Evolutionary conservation across 2,888 invertebrate species (phyloP).

Genomic region (Eucriotettix oculatus): DNA sequence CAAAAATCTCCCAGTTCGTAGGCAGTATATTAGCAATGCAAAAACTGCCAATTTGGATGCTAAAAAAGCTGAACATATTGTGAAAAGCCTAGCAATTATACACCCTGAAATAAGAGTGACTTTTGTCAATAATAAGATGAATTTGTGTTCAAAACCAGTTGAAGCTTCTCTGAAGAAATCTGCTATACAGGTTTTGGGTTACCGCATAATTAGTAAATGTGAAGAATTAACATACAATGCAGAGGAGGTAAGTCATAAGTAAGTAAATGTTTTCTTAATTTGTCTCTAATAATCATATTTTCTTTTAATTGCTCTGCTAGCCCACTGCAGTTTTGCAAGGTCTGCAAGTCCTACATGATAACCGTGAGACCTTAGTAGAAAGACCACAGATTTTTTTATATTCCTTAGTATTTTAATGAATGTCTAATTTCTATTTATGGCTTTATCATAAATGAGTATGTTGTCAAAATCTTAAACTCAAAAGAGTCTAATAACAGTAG

Average conservation of each 20-base stretch:
- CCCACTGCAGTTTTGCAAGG: too few relatives aligned
- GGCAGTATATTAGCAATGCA: conserved; percentile 29
- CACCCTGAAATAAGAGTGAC: conserved; percentile 29
- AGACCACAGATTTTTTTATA: too few relatives aligned
- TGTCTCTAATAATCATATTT: too few relatives aligned
- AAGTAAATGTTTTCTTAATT: too few relatives aligned
- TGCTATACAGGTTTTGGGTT: conserved; percentile 20
- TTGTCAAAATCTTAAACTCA: too few relatives aligned
- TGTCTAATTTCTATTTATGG: too few relatives aligned
- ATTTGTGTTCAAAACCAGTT: conserved; percentile 31
- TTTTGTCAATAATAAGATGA: conserved; percentile 28
- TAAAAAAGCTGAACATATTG: conserved; percentile 31
- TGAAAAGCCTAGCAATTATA: conserved; percentile 33
- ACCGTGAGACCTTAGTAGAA: too few relatives aligned
- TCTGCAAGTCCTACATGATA: too few relatives aligned
- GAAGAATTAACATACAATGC: conserved; percentile 15
- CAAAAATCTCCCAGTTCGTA: conserved; percentile 36
- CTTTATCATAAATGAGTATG: too few relatives aligned
- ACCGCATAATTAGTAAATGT: conserved; percentile 17
- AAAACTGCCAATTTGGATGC: conserved; percentile 32
- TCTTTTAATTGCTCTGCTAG: too few relatives aligned
- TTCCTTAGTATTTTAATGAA: too few relatives aligned
- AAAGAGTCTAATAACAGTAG: too few relatives aligned
- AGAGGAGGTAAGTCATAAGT: conserved; percentile 15
- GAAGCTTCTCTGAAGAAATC: conserved; percentile 23